Percentiles rank a stretch among this genome's conserved stretches.
Evolutionary conservation across 92 coral and sea anemone species (phyloP).

Genomic region (Isaurus tuberculatus): DNA sequence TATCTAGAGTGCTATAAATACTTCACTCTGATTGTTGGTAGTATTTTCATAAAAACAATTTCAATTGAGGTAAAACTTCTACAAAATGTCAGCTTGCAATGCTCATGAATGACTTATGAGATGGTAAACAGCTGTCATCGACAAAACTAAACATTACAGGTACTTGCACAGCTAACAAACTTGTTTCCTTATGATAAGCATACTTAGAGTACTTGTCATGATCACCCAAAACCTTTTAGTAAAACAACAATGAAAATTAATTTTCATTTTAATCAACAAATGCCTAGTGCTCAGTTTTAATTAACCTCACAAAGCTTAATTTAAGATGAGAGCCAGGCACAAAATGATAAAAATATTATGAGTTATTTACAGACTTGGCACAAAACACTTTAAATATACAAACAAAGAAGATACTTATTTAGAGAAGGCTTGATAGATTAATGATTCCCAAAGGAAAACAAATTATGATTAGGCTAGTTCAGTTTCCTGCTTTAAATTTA

Average conservation of each 20-base stretch:
- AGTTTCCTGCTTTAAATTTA: neutral
- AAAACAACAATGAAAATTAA: neutral
- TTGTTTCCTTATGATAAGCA: neutral
- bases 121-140: conserved; percentile 40
- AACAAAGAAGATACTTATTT: conserved; percentile 11
- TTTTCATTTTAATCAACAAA: neutral
- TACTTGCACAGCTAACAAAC: neutral
- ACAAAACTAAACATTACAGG: conserved; percentile 37
- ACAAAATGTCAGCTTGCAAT: conserved; percentile 47
- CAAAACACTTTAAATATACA: conserved; percentile 30
- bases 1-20: neutral
- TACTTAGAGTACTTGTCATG: neutral
- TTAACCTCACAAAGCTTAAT: neutral
- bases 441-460: conserved; percentile 7
- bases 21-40: neutral
- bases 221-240: neutral
- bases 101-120: conserved; percentile 51
- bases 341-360: conserved; percentile 11
- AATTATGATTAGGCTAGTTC: conserved; percentile 1
- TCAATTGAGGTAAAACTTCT: conserved; percentile 13
- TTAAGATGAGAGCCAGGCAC: conserved; percentile 6
- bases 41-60: neutral
- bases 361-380: conserved; percentile 26
- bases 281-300: neutral
- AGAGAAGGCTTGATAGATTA: conserved; percentile 21